phyloP scores from a whole-genome alignment of 35 echinoderm and acorn worm genomes.

The Diadema setosum region DNA sequence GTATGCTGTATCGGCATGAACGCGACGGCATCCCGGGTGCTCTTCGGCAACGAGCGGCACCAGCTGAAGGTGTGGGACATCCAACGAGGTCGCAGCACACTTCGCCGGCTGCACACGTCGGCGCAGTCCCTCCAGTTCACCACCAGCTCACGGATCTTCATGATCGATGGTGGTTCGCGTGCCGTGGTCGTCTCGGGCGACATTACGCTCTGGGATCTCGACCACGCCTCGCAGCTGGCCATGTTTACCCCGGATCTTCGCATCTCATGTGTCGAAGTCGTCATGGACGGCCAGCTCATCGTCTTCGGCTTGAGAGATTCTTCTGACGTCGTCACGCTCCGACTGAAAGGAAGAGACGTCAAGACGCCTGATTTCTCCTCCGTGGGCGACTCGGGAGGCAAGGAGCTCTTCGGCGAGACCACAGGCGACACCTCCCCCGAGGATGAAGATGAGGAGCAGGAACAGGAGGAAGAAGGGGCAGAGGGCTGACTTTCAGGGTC shows the following conservation, averaged over 20 bases:
- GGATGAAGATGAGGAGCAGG: slow-evolving; percentile 69
- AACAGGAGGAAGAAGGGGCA: slow-evolving; percentile 63
- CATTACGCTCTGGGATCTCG: slow-evolving; percentile 82
- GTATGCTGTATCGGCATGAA: slow-evolving; percentile 89
- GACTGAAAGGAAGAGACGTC: slow-evolving; percentile 56
- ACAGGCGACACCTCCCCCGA: slow-evolving; percentile 81
- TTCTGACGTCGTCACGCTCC: slow-evolving; percentile 67
- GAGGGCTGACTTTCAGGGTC: no score
- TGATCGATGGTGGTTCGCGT: slow-evolving; percentile 68
- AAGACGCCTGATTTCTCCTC: slow-evolving; percentile 30
- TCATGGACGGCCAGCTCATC: slow-evolving; percentile 74
- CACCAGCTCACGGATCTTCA: slow-evolving; percentile 73
- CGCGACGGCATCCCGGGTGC: slow-evolving; percentile 50
- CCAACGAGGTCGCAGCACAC: slow-evolving; percentile 44
- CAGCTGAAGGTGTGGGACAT: slow-evolving; percentile 88
- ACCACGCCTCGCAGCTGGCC: slow-evolving; percentile 51
- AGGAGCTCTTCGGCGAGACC: slow-evolving; percentile 91
- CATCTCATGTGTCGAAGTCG: slow-evolving; percentile 77
- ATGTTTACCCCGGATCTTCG: slow-evolving; percentile 84
- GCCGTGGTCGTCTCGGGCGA: slow-evolving; percentile 82
- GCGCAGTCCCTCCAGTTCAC: slow-evolving; percentile 53
- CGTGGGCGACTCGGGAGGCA: slow-evolving; percentile 9
- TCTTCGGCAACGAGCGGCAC: slow-evolving; percentile 89
- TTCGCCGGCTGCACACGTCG: slow-evolving; percentile 59
- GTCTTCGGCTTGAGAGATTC: slow-evolving; percentile 65